phyloP scores from a whole-genome alignment of 2,797 vertebrate species.

The Peromyscus eremicus region DNA sequence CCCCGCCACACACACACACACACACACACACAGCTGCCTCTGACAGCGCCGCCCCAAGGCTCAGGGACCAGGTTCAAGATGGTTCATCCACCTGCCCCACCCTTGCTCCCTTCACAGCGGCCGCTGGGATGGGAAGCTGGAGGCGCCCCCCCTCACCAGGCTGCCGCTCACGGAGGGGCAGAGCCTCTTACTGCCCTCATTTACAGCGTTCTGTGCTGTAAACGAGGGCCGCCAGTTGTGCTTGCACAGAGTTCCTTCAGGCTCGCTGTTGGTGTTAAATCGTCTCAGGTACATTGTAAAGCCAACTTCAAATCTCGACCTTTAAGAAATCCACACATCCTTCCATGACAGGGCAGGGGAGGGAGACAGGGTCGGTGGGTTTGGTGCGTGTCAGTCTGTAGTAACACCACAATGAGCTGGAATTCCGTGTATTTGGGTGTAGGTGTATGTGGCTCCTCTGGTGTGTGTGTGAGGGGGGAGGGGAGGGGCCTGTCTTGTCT shows the following conservation, averaged over 20 bases:
- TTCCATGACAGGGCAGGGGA: slow-evolving; percentile 57
- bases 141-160: slow-evolving; percentile 78
- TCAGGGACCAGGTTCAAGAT: background rate
- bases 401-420: slow-evolving; percentile 73
- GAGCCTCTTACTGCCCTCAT: slow-evolving; percentile 83
- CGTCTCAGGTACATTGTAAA: slow-evolving; percentile 87
- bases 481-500: slow-evolving; percentile 80
- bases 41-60: background rate
- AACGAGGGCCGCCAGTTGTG: slow-evolving; percentile 74
- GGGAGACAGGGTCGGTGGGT: slow-evolving; percentile 83
- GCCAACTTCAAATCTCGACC: slow-evolving; percentile 88
- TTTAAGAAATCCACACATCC: slow-evolving; percentile 85
- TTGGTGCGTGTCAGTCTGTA: slow-evolving; percentile 78
- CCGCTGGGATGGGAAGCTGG: slow-evolving; percentile 68
- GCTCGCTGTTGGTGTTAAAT: slow-evolving; percentile 88
- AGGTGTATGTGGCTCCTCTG: slow-evolving; percentile 64
- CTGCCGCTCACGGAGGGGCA: slow-evolving; percentile 80
- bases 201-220: slow-evolving; percentile 76
- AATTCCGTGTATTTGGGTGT: slow-evolving; percentile 76
- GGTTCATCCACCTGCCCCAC: background rate
- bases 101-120: background rate
- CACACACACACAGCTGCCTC: background rate
- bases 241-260: slow-evolving; percentile 85
- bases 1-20: too few relatives aligned
- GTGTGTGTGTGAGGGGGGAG: background rate